A percentile compares a stretch with the other conserved stretches of the same genome.
Conservation (phyloP, 2,113 vertebrate genomes). For the Nestor notabilis region DNA sequence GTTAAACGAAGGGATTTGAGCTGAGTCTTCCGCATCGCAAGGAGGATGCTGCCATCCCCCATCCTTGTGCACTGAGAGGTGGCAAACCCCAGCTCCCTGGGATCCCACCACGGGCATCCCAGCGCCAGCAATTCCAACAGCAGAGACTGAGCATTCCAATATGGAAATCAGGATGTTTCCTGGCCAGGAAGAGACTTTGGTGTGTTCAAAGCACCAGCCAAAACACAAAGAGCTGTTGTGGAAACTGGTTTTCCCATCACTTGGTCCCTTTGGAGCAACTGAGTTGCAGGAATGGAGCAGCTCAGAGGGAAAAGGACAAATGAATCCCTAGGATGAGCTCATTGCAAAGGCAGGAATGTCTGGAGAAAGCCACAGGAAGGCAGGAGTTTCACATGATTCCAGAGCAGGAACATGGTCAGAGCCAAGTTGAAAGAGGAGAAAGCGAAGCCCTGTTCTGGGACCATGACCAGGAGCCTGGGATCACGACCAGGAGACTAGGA, state of each 20-base stretch:
- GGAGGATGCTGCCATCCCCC: rapidly evolving
- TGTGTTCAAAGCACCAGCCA: not conserved
- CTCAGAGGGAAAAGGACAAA: not conserved
- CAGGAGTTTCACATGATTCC: not conserved
- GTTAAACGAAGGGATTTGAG: not conserved
- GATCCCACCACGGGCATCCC: not conserved
- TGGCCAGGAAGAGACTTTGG: not conserved
- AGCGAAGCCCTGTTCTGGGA: not conserved
- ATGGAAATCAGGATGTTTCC: not conserved
- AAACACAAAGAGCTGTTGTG: not conserved
- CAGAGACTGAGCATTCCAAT: not conserved
- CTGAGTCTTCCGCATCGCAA: not conserved
- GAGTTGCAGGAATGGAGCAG: not conserved
- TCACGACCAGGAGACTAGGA: not conserved
- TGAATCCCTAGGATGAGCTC: not conserved
- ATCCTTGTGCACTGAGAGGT: not conserved
- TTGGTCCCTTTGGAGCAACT: not conserved
- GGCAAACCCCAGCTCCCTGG: not conserved
- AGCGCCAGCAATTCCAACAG: not conserved
- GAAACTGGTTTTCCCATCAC: not conserved
- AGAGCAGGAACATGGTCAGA: not conserved
- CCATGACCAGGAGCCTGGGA: not conserved
- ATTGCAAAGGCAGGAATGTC: not conserved
- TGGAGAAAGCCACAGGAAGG: not conserved
- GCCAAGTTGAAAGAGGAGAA: not conserved